Evolutionary conservation across 2,797 vertebrate species (phyloP).

Genomic region (Rhinichthys osculus): DNA sequence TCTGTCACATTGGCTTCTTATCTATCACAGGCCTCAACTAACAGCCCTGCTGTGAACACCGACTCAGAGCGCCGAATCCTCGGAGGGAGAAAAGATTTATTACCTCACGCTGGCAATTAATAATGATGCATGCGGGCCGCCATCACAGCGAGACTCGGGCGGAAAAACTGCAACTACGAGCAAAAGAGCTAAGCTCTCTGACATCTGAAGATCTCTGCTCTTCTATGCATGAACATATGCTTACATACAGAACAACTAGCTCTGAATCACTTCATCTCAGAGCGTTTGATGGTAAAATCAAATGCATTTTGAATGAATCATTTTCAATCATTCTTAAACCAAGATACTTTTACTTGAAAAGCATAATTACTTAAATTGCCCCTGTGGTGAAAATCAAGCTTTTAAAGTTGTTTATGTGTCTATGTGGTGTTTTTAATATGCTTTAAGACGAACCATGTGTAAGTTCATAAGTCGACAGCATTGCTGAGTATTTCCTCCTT

Average conservation of each 20-base stretch:
- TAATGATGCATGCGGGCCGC: constrained; percentile 70
- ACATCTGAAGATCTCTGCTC: constrained; percentile 58
- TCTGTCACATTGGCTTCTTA: constrained; percentile 69
- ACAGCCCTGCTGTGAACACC: constrained; percentile 75
- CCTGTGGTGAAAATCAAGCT: too few relatives aligned
- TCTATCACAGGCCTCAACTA: constrained; percentile 71
- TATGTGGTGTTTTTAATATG: too few relatives aligned
- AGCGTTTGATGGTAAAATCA: background rate
- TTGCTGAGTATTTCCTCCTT: too few relatives aligned
- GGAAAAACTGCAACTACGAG: constrained; percentile 78
- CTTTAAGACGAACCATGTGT: too few relatives aligned
- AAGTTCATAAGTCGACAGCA: too few relatives aligned
- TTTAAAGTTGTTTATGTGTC: too few relatives aligned
- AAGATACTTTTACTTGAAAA: too few relatives aligned
- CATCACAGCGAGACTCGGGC: constrained; percentile 70
- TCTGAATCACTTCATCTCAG: background rate
- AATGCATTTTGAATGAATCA: background rate
- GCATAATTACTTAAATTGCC: too few relatives aligned
- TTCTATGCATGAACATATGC: background rate
- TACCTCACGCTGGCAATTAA: constrained; percentile 78
- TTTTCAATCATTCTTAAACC: background rate
- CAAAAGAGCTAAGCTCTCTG: constrained; percentile 59
- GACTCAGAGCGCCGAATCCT: constrained; percentile 73
- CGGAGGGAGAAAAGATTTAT: constrained; percentile 77
- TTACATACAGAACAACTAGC: background rate